Evolutionary conservation across 2,113 vertebrate species (phyloP).

Genomic region (Ptilorrhoa leucosticta): DNA sequence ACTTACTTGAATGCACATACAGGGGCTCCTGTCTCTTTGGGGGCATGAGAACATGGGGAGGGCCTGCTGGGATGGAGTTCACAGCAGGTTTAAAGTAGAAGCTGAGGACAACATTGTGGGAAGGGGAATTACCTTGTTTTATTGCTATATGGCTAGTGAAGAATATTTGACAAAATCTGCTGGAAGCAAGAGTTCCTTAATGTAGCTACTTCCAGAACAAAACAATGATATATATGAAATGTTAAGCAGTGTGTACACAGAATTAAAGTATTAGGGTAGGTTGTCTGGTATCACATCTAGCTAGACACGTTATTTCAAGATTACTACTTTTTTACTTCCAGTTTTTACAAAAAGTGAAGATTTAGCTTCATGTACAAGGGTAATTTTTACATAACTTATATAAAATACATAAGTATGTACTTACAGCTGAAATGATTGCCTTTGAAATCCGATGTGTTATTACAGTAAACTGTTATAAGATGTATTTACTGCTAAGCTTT

Average conservation of each 20-base stretch:
- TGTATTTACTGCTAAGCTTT: not conserved
- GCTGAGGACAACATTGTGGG: not conserved
- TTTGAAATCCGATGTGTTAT: not conserved
- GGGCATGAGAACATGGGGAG: no score
- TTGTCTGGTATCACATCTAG: not conserved
- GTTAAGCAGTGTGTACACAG: not conserved
- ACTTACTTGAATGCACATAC: rapidly evolving
- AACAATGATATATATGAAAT: not conserved
- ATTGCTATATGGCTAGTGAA: not conserved
- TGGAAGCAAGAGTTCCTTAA: not conserved
- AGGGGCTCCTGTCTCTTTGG: not conserved
- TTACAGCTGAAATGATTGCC: not conserved
- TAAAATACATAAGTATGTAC: not conserved
- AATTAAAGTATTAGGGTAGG: not conserved
- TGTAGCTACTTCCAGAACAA: not conserved
- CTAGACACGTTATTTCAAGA: not conserved
- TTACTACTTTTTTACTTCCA: not conserved
- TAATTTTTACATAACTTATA: not conserved
- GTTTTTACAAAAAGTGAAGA: not conserved
- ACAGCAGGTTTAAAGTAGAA: not conserved
- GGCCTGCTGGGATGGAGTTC: not conserved
- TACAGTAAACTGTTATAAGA: not conserved
- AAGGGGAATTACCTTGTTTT: not conserved
- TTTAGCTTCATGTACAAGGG: not conserved
- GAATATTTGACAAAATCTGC: not conserved